Base-by-base conservation (phyloP, 1,140 invertebrate species). In the Uloborus diversus region DNA sequence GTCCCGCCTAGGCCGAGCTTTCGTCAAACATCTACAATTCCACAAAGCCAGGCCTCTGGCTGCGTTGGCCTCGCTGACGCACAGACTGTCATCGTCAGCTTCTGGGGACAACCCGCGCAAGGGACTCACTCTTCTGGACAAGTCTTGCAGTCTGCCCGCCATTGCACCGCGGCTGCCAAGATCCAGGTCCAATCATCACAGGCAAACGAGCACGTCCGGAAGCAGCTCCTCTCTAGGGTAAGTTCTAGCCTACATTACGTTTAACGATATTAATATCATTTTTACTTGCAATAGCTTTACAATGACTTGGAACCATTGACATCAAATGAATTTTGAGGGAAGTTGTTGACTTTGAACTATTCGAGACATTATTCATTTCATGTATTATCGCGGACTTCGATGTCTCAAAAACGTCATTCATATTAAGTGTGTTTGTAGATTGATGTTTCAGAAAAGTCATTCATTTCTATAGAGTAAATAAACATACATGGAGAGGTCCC, bases 151-250 rank as follows among this genome's bases (percentile, higher is more conserved):
- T 14, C 56, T 79, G 65, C 76, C 76, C 3, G 57, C 65, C 27
- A 79, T 79, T 11, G 76, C 53, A 9, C 65, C 65, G 0, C 53
- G 76, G 1, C 28, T 79, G 20, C 76, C 76, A 20, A 32, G 65
- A 11, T 79, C 76, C 27, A 69, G 66, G 28, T 69, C 76, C 56
- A 79, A 69, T 91, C 73, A 78, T 33, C 73, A 66, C 23, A 35
- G 73, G 25, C 64, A 66, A 25, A 73, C 35, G 1, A 56, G 61
- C 20, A 37, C 42, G 1, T 47, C 61, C 4, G 66, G 73, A 30
- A 75, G 27, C 37, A 75, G 27, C 37, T 78, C 73, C 4, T 78
- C 73, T 0, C 4, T 78, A 14, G 73, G 73, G 73, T 78, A 42
- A 78, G 62, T n/a, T n/a, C 1, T 28, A 13, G 37, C 37, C 17